phyloP scores from a whole-genome alignment of 53 echinoderm and acorn worm genomes.

The Apostichopus leukothele region DNA sequence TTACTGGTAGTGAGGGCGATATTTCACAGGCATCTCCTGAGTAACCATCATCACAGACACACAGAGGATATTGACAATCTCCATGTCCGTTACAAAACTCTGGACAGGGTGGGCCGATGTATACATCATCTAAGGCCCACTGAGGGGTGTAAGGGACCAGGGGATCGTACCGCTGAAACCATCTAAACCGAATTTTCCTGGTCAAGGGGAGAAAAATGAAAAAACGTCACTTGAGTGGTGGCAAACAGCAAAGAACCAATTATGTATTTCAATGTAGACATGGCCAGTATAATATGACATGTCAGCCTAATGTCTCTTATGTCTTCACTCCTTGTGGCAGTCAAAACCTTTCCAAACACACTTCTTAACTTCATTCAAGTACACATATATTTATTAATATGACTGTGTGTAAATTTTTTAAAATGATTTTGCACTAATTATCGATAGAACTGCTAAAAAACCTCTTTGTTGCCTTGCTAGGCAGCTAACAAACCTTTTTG shows the following conservation, averaged over 20 bases:
- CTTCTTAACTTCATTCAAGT: too few species aligned
- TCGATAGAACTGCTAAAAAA: too few species aligned
- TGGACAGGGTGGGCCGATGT: constrained; percentile 70
- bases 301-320: too few species aligned
- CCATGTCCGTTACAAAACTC: constrained; percentile 87
- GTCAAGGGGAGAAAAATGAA: too few species aligned
- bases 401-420: too few species aligned
- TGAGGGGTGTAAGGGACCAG: background rate
- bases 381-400: too few species aligned
- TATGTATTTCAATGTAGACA: background rate
- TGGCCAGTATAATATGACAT: too few species aligned
- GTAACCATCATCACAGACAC: constrained; percentile 70
- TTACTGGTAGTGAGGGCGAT: constrained; percentile 24
- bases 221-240: too few species aligned
- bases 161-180: constrained; percentile 62
- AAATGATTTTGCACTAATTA: too few species aligned
- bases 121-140: constrained; percentile 74
- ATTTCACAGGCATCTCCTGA: constrained; percentile 69
- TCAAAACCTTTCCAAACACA: too few species aligned
- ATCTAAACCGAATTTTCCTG: constrained; percentile 77
- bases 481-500: constrained; percentile 58
- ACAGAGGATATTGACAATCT: constrained; percentile 73
- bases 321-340: too few species aligned
- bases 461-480: too few species aligned
- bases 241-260: background rate